Percentiles rank a stretch among this genome's conserved stretches.
phyloP scores from a whole-genome alignment of 2,113 vertebrate species.

The Rynchops niger region DNA sequence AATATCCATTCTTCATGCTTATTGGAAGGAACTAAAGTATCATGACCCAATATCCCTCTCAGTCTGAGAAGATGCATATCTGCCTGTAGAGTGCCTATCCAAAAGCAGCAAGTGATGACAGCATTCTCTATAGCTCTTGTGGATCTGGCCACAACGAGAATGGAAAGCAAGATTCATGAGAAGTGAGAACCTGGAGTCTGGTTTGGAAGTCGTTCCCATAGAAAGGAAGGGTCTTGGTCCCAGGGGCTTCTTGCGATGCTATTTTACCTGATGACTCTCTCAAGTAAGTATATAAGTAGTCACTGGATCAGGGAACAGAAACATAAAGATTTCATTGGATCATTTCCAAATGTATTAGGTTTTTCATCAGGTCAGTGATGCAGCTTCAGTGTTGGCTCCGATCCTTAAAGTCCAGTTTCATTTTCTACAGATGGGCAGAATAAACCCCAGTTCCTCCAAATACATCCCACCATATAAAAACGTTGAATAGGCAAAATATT shows the following conservation, averaged over 20 bases:
- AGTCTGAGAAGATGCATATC: background rate
- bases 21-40: background rate
- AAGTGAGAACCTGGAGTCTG: background rate
- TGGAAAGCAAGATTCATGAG: background rate
- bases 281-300: background rate
- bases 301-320: background rate
- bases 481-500: background rate
- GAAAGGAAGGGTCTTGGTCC: background rate
- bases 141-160: background rate
- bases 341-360: background rate
- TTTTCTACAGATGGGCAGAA: background rate
- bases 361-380: background rate
- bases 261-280: background rate
- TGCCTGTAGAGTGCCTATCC: background rate
- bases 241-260: accelerated
- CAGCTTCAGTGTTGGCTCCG: background rate
- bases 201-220: background rate
- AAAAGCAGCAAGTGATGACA: background rate
- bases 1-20: background rate
- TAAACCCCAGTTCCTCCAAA: background rate
- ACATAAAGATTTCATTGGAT: background rate
- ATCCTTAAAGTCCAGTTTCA: background rate
- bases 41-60: background rate
- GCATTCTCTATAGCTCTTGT: background rate
- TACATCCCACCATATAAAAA: background rate